Evolutionary conservation across 2,888 invertebrate genomes (phyloP), one percentile per base, ranked within the genome.

Genomic region (Nebria brevicollis): DNA sequence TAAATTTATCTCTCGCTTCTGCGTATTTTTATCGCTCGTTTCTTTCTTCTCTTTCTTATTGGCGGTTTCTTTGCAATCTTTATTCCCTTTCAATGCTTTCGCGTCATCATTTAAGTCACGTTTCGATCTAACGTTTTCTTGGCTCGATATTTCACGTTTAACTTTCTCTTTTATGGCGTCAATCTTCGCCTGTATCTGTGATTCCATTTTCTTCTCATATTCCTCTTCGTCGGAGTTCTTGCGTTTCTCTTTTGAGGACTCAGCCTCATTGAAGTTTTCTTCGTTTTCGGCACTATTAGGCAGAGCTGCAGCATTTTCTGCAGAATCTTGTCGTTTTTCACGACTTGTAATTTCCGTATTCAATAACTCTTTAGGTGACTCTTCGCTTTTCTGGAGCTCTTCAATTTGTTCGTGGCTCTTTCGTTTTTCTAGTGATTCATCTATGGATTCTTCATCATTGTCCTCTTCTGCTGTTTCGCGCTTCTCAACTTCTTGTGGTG

Each of bases 131-230:
- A 73, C n/a, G n/a, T 34, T 73, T 72, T 41, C 15, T 20, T 43
- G 41, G 26, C 70, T 70, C 25, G 70, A 87, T 42, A 89, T 86
- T 83, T 89, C 88, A 2, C 88, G 85, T 76, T 88, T 88, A 1
- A 90, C 88, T 77, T 89, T 87, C 13, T 88, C 88, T 80, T 89
- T 89, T 54, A 90, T 88, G 11, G 86, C 85, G 26, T 87, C 86
- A 73, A 89, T 88, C 83, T 87, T 88, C 13, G 86, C 83, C 83
- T 88, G 86, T 75, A 89, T 88, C 81, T 87, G 86, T n/a, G 86
- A 84, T 82, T 88, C 87, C 11, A 88, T 84, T 10, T 86, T 83
- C 70, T 85, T 86, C 75, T 87, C 86, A 72, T 86, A 86, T 64
- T 86, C 85, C 74, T 54, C 11, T 25, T 80, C 82, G 13, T 83